Evolutionary conservation across 2,888 invertebrate species (phyloP).

Genomic region (Orchesellides sinensis): DNA sequence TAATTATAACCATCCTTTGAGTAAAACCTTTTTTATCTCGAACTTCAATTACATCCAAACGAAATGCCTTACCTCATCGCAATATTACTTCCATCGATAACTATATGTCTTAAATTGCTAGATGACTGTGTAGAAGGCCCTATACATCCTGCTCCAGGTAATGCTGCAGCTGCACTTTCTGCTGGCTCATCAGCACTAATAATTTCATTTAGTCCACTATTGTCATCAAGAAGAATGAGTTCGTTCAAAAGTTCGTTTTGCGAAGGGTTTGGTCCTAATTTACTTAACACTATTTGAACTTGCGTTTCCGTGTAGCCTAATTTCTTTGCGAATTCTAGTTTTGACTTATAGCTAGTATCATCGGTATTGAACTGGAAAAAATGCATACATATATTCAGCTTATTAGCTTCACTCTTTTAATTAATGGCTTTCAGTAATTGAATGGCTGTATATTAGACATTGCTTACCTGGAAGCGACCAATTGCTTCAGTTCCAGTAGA

Average conservation of each 20-base stretch:
- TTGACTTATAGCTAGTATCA: constrained; percentile 56
- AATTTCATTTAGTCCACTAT: constrained; percentile 69
- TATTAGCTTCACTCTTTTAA: too few species aligned
- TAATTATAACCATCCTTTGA: neutral
- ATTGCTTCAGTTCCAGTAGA: constrained; percentile 15
- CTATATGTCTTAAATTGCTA: constrained; percentile 82
- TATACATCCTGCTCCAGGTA: constrained; percentile 66
- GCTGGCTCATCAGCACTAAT: constrained; percentile 54
- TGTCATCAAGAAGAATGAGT: constrained; percentile 85
- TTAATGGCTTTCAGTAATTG: neutral
- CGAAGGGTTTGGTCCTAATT: constrained; percentile 90
- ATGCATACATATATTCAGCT: neutral
- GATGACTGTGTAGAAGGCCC: constrained; percentile 25
- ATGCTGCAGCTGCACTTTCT: constrained; percentile 16
- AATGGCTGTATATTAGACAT: too few species aligned
- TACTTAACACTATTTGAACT: constrained; percentile 86
- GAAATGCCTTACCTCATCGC: constrained; percentile 94
- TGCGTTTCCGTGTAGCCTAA: constrained; percentile 93
- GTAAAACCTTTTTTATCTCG: constrained; percentile 34
- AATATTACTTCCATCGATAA: constrained; percentile 96
- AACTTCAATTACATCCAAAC: too few species aligned
- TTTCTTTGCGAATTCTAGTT: constrained; percentile 91
- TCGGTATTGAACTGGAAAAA: constrained; percentile 50
- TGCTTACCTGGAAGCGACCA: constrained; percentile 49
- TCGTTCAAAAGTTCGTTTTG: constrained; percentile 93